Evolutionary conservation across 92 coral and sea anemone genomes (phyloP).

Genomic region (Parazoanthus atlanticus): DNA sequence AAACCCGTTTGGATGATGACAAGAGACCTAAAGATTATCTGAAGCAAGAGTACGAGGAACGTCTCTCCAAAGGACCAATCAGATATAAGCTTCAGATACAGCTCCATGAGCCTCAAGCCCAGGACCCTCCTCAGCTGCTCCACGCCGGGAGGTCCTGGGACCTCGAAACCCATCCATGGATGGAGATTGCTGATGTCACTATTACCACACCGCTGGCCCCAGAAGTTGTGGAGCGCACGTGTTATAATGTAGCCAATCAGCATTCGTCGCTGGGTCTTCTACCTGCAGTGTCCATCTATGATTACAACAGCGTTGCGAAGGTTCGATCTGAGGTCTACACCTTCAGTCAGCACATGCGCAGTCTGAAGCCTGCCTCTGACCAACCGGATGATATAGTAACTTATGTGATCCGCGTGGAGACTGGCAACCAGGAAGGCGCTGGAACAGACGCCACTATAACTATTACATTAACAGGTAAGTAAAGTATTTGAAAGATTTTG

Average conservation of each 20-base stretch:
- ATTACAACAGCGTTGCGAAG: not conserved
- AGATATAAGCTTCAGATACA: not conserved
- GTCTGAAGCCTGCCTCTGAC: not conserved
- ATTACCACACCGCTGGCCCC: conserved; percentile 44
- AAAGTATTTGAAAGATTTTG: too few species aligned
- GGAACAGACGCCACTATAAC: not conserved
- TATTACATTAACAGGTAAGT: not conserved
- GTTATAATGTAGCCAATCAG: too few species aligned
- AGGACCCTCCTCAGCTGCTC: too few species aligned
- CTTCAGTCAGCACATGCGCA: not conserved
- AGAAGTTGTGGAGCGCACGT: conserved; percentile 17
- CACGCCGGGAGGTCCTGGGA: conserved; percentile 49
- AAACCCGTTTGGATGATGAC: too few species aligned
- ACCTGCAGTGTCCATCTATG: too few species aligned
- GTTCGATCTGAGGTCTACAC: not conserved
- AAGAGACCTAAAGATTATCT: too few species aligned
- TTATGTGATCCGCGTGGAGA: not conserved
- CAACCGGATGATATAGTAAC: not conserved
- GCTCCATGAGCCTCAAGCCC: too few species aligned
- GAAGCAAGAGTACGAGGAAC: too few species aligned
- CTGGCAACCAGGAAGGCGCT: too few species aligned
- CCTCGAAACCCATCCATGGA: conserved; percentile 49
- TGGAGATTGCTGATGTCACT: conserved; percentile 45
- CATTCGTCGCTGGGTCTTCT: too few species aligned
- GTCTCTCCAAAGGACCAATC: not conserved